Conservation (phyloP, 2,888 invertebrate genomes). For the Cephalotes varians region DNA sequence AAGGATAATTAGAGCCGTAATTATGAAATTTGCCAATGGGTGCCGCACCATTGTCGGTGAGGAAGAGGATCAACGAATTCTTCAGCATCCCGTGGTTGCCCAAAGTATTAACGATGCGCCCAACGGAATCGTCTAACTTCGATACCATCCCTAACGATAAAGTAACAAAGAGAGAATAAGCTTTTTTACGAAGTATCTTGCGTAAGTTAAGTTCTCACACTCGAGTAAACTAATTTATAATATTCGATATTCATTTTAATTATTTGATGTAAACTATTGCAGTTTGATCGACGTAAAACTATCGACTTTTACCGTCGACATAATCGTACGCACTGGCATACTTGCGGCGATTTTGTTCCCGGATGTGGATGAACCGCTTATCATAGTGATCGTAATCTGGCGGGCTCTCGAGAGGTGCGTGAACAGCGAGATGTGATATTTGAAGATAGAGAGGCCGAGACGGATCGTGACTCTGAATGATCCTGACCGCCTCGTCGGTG, state of each 20-base stretch:
- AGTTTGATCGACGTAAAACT: neutral
- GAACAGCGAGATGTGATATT: slow-evolving; percentile 93
- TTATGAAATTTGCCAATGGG: slow-evolving; percentile 87
- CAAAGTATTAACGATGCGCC: slow-evolving; percentile 87
- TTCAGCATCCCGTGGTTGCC: slow-evolving; percentile 87
- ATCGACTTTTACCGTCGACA: neutral
- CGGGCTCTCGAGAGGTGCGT: slow-evolving; percentile 90
- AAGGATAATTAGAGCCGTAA: slow-evolving; percentile 89
- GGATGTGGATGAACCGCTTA: slow-evolving; percentile 89
- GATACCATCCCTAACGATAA: slow-evolving; percentile 87
- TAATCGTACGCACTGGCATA: slow-evolving; percentile 87
- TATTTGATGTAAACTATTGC: neutral
- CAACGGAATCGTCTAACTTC: slow-evolving; percentile 89
- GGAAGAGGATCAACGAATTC: slow-evolving; percentile 89
- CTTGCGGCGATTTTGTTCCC: slow-evolving; percentile 90
- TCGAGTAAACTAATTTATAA: slow-evolving; percentile 12
- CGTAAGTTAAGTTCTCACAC: neutral
- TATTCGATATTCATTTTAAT: neutral
- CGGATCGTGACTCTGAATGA: slow-evolving; percentile 88
- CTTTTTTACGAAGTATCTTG: neutral
- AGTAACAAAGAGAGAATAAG: neutral
- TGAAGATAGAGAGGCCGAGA: slow-evolving; percentile 92
- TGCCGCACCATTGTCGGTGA: slow-evolving; percentile 89
- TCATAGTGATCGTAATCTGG: slow-evolving; percentile 88
- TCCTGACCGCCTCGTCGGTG: slow-evolving; percentile 89